A percentile compares a stretch with the other conserved stretches of the same genome.
These are phyloP conservation scores for Rhynchonema sp. DNA, from an alignment of 2,888 invertebrate genomes.

Conservation along the genomic window DNA sequence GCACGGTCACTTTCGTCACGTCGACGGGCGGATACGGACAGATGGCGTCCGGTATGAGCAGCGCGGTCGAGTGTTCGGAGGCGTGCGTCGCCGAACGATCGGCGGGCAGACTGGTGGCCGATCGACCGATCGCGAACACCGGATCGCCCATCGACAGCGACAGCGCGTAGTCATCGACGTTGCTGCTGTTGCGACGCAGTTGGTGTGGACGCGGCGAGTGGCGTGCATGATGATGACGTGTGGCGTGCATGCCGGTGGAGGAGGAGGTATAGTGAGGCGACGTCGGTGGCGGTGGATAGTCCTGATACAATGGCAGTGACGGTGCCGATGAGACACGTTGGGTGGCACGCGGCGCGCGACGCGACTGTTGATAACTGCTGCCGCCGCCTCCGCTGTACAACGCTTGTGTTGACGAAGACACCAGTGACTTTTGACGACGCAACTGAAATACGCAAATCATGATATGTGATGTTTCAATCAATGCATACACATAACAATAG, in stretches of 20 bases:
- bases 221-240: not conserved
- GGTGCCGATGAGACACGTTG: not conserved
- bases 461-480: not conserved
- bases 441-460: not conserved
- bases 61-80: not conserved
- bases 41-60: conserved; percentile 15
- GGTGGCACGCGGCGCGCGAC: not conserved
- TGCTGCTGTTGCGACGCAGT: not conserved
- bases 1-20: conserved; percentile 24
- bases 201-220: not conserved
- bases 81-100: not conserved
- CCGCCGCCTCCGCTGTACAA: not conserved
- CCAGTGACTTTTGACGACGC: not conserved
- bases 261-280: too few species aligned
- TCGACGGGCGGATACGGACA: conserved; percentile 27
- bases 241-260: not conserved
- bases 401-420: not conserved
- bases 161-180: not conserved
- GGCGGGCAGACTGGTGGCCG: not conserved
- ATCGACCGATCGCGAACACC: not conserved
- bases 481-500: not conserved
- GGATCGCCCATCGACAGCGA: not conserved
- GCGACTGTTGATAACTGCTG: not conserved
- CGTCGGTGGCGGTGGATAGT: too few species aligned
- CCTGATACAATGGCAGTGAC: not conserved